phyloP scores from a whole-genome alignment of 1,140 invertebrate genomes.

The Psilanteris sp. region DNA sequence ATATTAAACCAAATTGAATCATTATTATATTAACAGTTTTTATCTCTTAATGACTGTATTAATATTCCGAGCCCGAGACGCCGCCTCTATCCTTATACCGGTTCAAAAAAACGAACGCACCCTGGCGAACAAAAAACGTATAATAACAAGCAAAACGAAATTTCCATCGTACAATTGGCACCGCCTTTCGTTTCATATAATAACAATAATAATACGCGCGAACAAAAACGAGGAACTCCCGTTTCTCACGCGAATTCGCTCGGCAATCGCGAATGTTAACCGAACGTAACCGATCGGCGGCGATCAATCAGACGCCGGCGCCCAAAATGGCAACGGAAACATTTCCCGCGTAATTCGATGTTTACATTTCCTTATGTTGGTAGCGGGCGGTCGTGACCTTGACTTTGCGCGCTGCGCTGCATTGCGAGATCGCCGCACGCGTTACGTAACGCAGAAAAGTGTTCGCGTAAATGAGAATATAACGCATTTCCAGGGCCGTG shows the following conservation, averaged over 20 bases:
- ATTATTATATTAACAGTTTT: constrained; percentile 61
- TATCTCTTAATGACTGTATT: constrained; percentile 53
- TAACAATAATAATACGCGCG: no score
- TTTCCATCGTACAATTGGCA: not conserved
- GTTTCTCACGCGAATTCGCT: no score
- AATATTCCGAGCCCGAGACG: constrained; percentile 34
- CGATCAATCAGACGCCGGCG: no score
- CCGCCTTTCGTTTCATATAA: no score
- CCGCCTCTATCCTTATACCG: not conserved
- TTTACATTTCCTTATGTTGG: not conserved
- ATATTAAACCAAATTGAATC: constrained; percentile 59
- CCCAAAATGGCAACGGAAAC: not conserved
- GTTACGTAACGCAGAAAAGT: constrained; percentile 39
- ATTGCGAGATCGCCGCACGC: not conserved
- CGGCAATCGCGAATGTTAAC: no score
- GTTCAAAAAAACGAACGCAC: no score
- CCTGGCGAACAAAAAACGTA: constrained; percentile 6
- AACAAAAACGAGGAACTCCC: no score
- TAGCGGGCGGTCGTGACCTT: constrained; percentile 54
- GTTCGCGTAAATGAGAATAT: constrained; percentile 40
- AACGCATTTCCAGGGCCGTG: constrained; percentile 39
- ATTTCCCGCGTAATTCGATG: no score
- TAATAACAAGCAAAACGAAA: not conserved
- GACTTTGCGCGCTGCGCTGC: constrained; percentile 40
- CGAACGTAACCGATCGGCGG: no score